A percentile compares a stretch with the other conserved stretches of the same genome.
Conservation (phyloP, 2,113 vertebrate species). For the Centrocercus urophasianus region DNA sequence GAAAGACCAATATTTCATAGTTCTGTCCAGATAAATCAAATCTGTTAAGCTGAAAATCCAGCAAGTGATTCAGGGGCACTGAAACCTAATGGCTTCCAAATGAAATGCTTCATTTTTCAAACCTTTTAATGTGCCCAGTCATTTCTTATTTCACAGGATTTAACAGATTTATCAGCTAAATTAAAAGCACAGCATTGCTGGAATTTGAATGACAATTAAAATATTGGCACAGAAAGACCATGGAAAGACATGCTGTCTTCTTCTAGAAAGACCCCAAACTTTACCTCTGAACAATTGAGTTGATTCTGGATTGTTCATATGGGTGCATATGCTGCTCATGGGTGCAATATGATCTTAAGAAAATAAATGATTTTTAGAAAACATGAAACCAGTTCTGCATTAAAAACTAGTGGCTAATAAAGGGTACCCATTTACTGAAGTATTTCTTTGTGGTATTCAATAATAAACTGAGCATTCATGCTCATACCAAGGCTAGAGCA, state of each 20-base stretch:
- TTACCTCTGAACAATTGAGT: neutral
- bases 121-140: neutral
- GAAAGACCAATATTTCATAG: neutral
- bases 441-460: neutral
- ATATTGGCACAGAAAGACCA: neutral
- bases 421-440: neutral
- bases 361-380: neutral
- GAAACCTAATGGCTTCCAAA: constrained; percentile 12
- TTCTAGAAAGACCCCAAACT: neutral
- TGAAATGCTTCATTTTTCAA: constrained; percentile 23
- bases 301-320: neutral
- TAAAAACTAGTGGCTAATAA: neutral
- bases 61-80: neutral
- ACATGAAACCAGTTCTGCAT: neutral
- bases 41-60: constrained; percentile 1
- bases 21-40: neutral
- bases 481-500: neutral
- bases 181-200: neutral
- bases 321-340: neutral
- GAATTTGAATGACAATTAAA: constrained; percentile 6
- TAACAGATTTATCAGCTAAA: neutral
- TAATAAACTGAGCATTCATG: neutral
- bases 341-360: neutral
- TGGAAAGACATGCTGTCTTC: neutral
- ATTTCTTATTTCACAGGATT: neutral